Percentiles rank a stretch among this genome's conserved stretches.
These are phyloP conservation scores for Rotaria magnacalcarata DNA, from an alignment of 2,888 invertebrate species.

Conservation along the genomic window DNA sequence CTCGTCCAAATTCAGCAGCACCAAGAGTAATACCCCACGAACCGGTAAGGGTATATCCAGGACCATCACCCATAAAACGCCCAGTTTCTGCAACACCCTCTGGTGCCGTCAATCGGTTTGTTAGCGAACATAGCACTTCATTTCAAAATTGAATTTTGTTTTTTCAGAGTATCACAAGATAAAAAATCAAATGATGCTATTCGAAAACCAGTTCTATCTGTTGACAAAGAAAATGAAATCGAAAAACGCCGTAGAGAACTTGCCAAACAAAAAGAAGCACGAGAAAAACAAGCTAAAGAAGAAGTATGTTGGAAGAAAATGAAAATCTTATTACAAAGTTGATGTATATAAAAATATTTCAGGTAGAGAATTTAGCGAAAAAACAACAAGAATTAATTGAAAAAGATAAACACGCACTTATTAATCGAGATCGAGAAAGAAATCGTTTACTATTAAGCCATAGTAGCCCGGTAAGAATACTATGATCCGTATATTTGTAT, in stretches of 20 bases:
- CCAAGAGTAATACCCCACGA: conserved; percentile 27
- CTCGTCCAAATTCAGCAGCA: background rate
- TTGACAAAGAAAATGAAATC: conserved; percentile 1
- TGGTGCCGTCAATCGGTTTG: background rate
- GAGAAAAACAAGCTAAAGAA: background rate
- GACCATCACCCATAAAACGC: background rate
- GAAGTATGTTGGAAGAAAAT: background rate
- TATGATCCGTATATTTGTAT: background rate
- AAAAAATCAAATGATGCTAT: background rate
- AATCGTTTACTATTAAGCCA: background rate
- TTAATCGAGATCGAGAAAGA: background rate
- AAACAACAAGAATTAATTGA: background rate
- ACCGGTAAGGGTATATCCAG: conserved; percentile 26
- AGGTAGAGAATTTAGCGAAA: background rate
- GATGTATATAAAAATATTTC: background rate
- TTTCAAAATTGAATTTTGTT: background rate
- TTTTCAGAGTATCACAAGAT: background rate
- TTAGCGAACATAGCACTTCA: background rate
- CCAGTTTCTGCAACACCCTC: background rate
- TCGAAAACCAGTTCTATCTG: background rate
- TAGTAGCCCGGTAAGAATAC: background rate
- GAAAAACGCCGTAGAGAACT: background rate
- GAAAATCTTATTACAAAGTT: background rate
- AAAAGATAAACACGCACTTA: background rate
- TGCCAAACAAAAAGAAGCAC: background rate